These are phyloP conservation scores for Physeter macrocephalus DNA, from an alignment of 2,113 vertebrate species.

Conservation along the genomic window DNA sequence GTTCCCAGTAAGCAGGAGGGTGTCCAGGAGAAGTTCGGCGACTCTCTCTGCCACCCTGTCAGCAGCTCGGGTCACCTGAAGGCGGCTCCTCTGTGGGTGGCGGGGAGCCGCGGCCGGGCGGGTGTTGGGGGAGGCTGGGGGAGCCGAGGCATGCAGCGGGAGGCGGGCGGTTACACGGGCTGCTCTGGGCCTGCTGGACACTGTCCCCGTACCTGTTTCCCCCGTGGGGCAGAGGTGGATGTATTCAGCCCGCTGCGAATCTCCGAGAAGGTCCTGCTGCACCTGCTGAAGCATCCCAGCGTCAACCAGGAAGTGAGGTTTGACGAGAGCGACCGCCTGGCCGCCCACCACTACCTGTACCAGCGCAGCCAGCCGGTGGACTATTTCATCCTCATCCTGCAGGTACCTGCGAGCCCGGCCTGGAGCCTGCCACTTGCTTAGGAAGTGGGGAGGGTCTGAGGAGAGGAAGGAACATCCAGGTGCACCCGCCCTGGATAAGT, in stretches of 20 bases:
- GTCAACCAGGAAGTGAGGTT: constrained; percentile 94
- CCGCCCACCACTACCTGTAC: constrained; percentile 89
- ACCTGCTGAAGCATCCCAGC: constrained; percentile 90
- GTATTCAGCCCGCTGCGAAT: constrained; percentile 87
- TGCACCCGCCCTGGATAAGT: neutral
- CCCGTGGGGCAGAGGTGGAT: constrained; percentile 85
- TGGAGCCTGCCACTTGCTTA: neutral
- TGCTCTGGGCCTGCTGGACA: neutral
- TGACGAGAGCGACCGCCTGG: constrained; percentile 84
- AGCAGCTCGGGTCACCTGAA: neutral
- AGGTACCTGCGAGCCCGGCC: constrained; percentile 76
- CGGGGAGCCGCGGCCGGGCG: neutral
- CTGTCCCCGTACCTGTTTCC: neutral
- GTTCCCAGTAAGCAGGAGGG: neutral
- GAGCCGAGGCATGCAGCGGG: neutral
- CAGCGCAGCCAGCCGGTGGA: constrained; percentile 92
- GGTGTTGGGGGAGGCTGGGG: neutral
- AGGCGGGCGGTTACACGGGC: neutral
- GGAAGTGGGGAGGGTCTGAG: neutral
- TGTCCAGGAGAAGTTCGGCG: neutral
- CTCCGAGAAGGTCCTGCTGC: constrained; percentile 90
- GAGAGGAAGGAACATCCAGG: neutral
- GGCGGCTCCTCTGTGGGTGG: neutral
- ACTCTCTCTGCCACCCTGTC: neutral
- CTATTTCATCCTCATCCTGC: constrained; percentile 93